These are phyloP conservation scores for Carabus problematicus DNA, from an alignment of 2,888 invertebrate species.

Conservation along the genomic window DNA sequence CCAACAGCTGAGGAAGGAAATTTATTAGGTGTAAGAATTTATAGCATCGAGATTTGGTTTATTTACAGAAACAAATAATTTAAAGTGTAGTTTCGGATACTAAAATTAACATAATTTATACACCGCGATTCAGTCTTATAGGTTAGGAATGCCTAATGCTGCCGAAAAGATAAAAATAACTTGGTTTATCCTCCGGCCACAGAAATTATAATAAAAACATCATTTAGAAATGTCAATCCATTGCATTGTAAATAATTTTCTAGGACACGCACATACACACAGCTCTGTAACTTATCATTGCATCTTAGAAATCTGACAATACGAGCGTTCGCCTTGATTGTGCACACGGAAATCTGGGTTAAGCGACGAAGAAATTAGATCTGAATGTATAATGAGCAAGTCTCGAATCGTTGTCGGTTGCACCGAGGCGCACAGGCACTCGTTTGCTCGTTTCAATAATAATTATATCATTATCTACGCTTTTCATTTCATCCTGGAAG, in stretches of 20 bases:
- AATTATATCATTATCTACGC: constrained; percentile 7
- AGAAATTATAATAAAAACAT: too few species aligned
- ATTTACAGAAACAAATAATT: too few species aligned
- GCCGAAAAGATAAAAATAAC: too few species aligned
- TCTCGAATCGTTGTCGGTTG: background rate
- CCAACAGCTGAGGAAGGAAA: too few species aligned
- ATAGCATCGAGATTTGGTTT: too few species aligned
- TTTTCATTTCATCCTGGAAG: constrained; percentile 13
- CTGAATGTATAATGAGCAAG: constrained; percentile 16
- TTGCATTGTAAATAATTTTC: constrained; percentile 30
- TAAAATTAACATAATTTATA: too few species aligned
- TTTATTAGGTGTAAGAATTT: too few species aligned
- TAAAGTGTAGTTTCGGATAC: too few species aligned
- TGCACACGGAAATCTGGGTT: constrained; percentile 35
- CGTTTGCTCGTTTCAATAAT: constrained; percentile 7
- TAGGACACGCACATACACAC: constrained; percentile 30
- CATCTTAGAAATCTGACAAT: constrained; percentile 36
- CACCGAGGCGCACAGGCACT: background rate
- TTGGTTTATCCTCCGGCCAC: too few species aligned
- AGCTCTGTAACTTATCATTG: constrained; percentile 35
- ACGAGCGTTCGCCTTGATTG: constrained; percentile 28
- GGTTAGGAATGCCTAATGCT: too few species aligned
- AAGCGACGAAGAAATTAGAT: constrained; percentile 37
- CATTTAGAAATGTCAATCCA: too few species aligned
- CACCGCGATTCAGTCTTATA: too few species aligned